Conservation (phyloP, 2,797 vertebrate species). For the Jordanella pulchra region DNA sequence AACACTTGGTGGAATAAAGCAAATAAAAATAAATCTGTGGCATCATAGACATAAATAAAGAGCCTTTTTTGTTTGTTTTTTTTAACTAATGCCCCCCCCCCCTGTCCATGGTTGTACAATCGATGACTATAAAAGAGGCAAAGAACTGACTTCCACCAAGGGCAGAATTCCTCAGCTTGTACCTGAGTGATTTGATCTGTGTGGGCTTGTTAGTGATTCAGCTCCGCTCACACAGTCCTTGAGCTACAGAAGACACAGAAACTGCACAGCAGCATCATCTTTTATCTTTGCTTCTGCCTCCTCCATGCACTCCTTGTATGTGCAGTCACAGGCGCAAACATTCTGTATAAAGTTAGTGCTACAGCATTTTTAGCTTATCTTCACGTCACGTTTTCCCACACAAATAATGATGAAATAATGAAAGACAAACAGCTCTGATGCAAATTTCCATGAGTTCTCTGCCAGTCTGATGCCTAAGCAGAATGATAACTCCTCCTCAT, state of each 20-base stretch:
- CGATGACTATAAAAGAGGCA: conserved; percentile 23
- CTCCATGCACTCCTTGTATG: conserved; percentile 21
- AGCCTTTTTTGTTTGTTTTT: neutral
- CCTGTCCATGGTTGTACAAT: conserved; percentile 12
- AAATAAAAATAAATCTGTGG: neutral
- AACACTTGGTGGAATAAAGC: conserved; percentile 75
- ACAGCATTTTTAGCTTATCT: conserved; percentile 1
- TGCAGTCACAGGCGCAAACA: conserved; percentile 21
- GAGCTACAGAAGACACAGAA: conserved; percentile 68
- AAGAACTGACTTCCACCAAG: conserved; percentile 52
- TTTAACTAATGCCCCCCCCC: conserved; percentile 13
- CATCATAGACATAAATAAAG: neutral
- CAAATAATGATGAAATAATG: conserved; percentile 6
- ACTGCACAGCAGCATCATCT: conserved; percentile 30
- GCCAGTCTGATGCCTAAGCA: conserved; percentile 7
- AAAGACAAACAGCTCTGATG: neutral
- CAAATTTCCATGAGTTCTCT: conserved; percentile 1
- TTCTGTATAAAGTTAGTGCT: conserved; percentile 8
- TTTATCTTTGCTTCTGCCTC: conserved; percentile 36
- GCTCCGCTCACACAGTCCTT: conserved; percentile 65
- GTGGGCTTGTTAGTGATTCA: conserved; percentile 69
- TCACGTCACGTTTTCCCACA: conserved; percentile 1
- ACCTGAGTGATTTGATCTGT: conserved; percentile 63
- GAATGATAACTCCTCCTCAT: conserved; percentile 17
- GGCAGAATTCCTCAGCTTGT: conserved; percentile 47